Evolutionary conservation across 2,113 vertebrate genomes (phyloP).

Genomic region (Cyphomyrus plagiostoma): DNA sequence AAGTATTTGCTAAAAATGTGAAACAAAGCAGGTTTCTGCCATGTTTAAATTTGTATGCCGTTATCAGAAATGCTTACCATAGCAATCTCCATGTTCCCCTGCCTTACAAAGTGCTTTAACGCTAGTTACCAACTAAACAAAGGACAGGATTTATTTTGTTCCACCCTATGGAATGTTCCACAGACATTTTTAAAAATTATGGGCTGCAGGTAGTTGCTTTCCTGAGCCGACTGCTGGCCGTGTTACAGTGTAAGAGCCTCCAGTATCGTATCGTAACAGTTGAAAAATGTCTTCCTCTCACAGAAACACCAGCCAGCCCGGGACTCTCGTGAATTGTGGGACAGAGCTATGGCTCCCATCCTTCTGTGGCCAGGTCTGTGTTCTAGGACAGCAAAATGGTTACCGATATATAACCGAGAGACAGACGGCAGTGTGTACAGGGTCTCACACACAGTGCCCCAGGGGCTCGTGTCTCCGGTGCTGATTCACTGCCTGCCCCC

Average conservation of each 20-base stretch:
- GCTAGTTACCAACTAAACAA: not conserved
- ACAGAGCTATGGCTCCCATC: not conserved
- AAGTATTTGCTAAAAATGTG: not conserved
- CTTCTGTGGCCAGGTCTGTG: not conserved
- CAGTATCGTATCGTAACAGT: not conserved
- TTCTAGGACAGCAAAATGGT: not conserved
- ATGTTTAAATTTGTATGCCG: not conserved
- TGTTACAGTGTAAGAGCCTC: not conserved
- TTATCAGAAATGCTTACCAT: not conserved
- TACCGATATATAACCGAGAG: not conserved
- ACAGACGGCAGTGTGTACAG: not conserved
- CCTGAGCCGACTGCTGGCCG: not conserved
- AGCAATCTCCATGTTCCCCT: not conserved
- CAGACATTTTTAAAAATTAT: not conserved
- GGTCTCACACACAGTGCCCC: not conserved
- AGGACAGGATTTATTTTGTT: not conserved
- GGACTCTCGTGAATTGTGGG: not conserved
- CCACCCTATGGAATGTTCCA: not conserved
- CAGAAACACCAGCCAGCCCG: not conserved
- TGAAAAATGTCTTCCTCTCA: not conserved
- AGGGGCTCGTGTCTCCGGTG: not conserved
- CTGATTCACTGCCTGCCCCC: not conserved
- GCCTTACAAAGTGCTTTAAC: not conserved
- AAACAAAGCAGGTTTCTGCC: not conserved
- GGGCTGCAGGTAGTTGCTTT: not conserved